Evolutionary conservation across 2,888 invertebrate genomes (phyloP), one percentile per base, ranked within the genome.

Genomic region (Entomobrya proxima): DNA sequence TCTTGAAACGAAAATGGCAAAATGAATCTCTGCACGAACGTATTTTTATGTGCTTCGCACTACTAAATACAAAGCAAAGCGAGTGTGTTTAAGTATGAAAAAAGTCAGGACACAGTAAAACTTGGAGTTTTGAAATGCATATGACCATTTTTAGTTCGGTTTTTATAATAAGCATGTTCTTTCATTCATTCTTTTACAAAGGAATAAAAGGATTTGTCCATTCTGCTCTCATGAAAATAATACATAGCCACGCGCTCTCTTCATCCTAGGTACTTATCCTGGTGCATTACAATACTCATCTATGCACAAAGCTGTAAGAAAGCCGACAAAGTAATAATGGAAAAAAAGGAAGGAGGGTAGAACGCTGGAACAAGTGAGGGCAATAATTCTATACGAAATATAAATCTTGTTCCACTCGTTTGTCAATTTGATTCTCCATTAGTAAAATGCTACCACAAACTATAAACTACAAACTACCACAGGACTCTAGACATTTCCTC

Each of bases 351-450:
- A 35, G 78, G 77, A 78, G 72, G 77, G 84, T 55, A 75, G 82
- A 37, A 72, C 11, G 21, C 55, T n/a, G 55, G 69, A 78, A 58
- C 77, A 84, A 84, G 84, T 78, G 84, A 67, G 78, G 78, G 84
- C 77, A 84, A 84, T 84, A 84, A 84, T 84, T 84, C 78, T 84
- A 72, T 72, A 72, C 27, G 44, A 75, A 72, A 58, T 69, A 84
- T 84, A 84, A 84, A 84, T 84, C 84, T 84, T 84, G 84, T 84
- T 84, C 72, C 84, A 84, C 84, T 84, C 84, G 84, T 84, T 84
- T 84, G 84, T 84, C 84, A 84, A 84, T 84, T 77, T 84, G 84
- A 84, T 72, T 84, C 84, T 84, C 84, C 84, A 84, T 84, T 84
- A 84, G 84, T 84, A 84, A 84, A 84, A 84, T 72, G 84, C 78